Percentiles rank a stretch among this genome's conserved stretches.
phyloP scores from a whole-genome alignment of 2,888 invertebrate species.

The Beris chalybata region DNA sequence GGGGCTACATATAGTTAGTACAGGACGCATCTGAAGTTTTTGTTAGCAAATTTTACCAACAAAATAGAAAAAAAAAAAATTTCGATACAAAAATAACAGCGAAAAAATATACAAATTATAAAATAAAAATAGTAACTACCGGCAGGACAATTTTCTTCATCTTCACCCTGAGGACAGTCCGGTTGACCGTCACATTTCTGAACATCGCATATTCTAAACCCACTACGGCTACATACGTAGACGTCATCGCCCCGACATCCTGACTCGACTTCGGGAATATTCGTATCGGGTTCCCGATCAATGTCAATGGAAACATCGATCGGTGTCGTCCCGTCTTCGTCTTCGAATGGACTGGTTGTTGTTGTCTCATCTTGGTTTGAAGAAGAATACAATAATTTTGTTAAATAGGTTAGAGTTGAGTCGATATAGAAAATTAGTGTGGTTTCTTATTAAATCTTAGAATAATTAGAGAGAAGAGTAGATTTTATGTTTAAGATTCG shows the following conservation, averaged over 20 bases:
- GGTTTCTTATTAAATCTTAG: no score
- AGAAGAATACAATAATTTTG: no score
- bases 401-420: no score
- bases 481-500: no score
- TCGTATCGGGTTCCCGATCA: background rate
- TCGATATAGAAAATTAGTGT: no score
- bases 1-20: background rate
- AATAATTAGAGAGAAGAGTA: no score
- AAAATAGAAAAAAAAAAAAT: conserved; percentile 7
- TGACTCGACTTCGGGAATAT: background rate
- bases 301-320: conserved; percentile 40
- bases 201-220: conserved; percentile 48
- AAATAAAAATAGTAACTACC: conserved; percentile 25
- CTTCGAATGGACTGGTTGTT: conserved; percentile 41
- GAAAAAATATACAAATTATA: conserved; percentile 14
- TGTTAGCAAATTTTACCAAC: background rate
- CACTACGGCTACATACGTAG: conserved; percentile 46
- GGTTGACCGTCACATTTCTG: conserved; percentile 48
- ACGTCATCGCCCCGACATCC: conserved; percentile 51
- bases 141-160: conserved; percentile 48
- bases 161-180: conserved; percentile 53
- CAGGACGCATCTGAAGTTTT: background rate
- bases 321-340: conserved; percentile 31
- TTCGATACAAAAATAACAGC: background rate
- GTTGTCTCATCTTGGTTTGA: background rate